These are phyloP conservation scores for Astropecten irregularis DNA, from an alignment of 53 echinoderm and acorn worm species.

Conservation along the genomic window DNA sequence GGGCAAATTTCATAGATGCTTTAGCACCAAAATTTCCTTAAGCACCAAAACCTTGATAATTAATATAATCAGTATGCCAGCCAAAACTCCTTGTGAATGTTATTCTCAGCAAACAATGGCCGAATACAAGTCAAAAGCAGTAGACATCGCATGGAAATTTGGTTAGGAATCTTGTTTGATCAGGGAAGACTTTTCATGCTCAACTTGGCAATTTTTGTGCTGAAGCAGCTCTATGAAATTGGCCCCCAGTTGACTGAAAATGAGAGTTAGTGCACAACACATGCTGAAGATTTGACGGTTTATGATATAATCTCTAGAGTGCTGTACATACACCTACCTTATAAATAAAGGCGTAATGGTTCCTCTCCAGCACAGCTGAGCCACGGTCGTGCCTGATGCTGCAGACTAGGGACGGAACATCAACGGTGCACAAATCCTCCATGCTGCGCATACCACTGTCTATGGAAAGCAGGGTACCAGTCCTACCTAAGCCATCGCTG, in stretches of 20 bases:
- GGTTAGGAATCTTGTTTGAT: too few species aligned
- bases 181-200: too few species aligned
- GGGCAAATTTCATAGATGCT: too few species aligned
- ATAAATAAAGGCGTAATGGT: slow-evolving; percentile 85
- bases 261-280: not conserved
- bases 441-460: slow-evolving; percentile 81
- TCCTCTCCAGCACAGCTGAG: slow-evolving; percentile 51
- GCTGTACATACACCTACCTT: slow-evolving; percentile 53
- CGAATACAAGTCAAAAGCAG: too few species aligned
- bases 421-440: slow-evolving; percentile 70
- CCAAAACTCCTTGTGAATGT: too few species aligned
- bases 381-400: slow-evolving; percentile 74
- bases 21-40: too few species aligned
- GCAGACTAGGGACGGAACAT: slow-evolving; percentile 75
- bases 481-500: slow-evolving; percentile 76
- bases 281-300: not conserved
- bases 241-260: too few species aligned
- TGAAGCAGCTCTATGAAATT: too few species aligned
- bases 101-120: too few species aligned
- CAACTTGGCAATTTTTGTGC: too few species aligned
- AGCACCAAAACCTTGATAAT: too few species aligned
- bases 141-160: not conserved
- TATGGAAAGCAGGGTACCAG: slow-evolving; percentile 75
- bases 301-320: not conserved
- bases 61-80: too few species aligned